Evolutionary conservation across 2,113 vertebrate species (phyloP), one percentile per base, ranked within the genome.

Genomic region (Catharus bicknelli): DNA sequence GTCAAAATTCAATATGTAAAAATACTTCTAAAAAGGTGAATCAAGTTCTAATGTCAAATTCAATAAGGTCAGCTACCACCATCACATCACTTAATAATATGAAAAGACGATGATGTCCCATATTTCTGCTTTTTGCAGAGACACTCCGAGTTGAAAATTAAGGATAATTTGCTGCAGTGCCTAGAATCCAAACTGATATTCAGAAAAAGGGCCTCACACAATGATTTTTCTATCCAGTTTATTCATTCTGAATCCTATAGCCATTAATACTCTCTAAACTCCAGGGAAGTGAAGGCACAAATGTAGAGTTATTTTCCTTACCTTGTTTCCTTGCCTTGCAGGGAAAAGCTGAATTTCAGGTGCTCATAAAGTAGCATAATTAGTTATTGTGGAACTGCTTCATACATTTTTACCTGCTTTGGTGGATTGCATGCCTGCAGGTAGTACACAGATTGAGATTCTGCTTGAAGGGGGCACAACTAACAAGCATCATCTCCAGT

Each of bases 141-240:
- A 83, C 1, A 0, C 4, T 95, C n/a, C 0, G 4, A 95, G 70
- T 53, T 94, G 50, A 85, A 97, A 97, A 97, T 94, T 95, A 96
- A 94, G 67, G 8, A 29, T 96, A 95, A 95, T 50, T 97, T 97
- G 97, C 69, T 90, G 21, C 80, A 96, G 48, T 94, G 38, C 72
- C 96, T 96, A 94, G 77, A 94, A 97, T 93, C 63, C 67, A 95
- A 97, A 96, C 50, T 93, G 76, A 92, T 96, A 96, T 93, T 96
- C 93, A 80, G 86, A 95, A 97, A 97, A 96, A 70, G 75, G 70
- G 95, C 86, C 69, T 96, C 93, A 86, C 50, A 88, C 93, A 96
- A 96, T 94, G 93, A 96, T 96, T 97, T 97, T 96, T 95, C 91
- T 75, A 92, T 93, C 80, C 34, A 91, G 78, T 90, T 95, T 96